These are phyloP conservation scores for Periophthalmodon schlosseri DNA, from an alignment of 2,113 vertebrate genomes.

Conservation along the genomic window DNA sequence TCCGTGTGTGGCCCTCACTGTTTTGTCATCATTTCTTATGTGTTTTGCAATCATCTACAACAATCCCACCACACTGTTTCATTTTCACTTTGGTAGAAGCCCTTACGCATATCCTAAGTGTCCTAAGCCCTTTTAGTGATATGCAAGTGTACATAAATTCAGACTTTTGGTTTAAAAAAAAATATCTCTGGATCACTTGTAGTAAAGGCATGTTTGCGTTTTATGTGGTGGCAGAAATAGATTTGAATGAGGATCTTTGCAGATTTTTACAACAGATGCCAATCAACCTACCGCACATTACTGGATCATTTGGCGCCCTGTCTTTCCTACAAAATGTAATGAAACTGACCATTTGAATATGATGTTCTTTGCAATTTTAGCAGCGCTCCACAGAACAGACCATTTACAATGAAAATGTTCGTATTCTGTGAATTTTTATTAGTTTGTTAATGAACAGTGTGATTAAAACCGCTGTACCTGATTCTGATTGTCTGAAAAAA, in stretches of 20 bases:
- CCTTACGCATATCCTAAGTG: constrained; percentile 38
- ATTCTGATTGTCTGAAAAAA: too few species aligned
- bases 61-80: constrained; percentile 69
- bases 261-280: not conserved
- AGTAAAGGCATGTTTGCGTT: constrained; percentile 12
- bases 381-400: not conserved
- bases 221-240: constrained; percentile 36
- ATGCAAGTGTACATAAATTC: constrained; percentile 48
- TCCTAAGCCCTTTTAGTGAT: constrained; percentile 34
- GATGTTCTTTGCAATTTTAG: not conserved
- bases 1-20: constrained; percentile 76
- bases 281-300: not conserved
- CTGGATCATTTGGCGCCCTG: not conserved
- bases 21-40: constrained; percentile 75
- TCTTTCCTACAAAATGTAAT: not conserved
- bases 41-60: constrained; percentile 77
- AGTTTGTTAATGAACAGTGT: not conserved
- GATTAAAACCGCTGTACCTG: too few species aligned
- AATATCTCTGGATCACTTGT: not conserved
- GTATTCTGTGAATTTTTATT: too few species aligned
- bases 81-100: constrained; percentile 52
- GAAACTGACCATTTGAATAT: too few species aligned
- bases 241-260: not conserved
- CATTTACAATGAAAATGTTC: too few species aligned
- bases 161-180: constrained; percentile 23